Percentiles rank a stretch among this genome's conserved stretches.
These are phyloP conservation scores for Gymnoscelis rufifasciata DNA, from an alignment of 2,888 invertebrate species.

Conservation along the genomic window DNA sequence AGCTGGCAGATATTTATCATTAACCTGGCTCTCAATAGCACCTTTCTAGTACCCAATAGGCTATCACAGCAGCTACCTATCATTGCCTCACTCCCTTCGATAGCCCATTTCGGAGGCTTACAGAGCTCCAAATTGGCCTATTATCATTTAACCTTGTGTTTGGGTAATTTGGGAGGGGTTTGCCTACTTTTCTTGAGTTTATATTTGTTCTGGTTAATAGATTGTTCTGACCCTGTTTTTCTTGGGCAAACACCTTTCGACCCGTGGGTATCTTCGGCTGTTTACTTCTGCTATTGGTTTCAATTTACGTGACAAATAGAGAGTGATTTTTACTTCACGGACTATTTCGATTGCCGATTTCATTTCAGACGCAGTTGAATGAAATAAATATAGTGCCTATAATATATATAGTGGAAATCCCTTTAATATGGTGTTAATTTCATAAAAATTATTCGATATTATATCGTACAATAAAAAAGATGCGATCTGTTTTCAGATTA, in stretches of 20 bases:
- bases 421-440: too few species aligned
- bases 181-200: slow-evolving; percentile 20
- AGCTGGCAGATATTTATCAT: too few species aligned
- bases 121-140: slow-evolving; percentile 29
- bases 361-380: too few species aligned
- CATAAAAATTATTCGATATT: too few species aligned
- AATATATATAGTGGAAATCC: too few species aligned
- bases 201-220: slow-evolving; percentile 26
- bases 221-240: slow-evolving; percentile 16
- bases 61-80: slow-evolving; percentile 21
- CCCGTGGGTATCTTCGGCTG: background rate
- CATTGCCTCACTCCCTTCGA: slow-evolving; percentile 27
- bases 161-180: slow-evolving; percentile 20
- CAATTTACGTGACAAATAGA: too few species aligned
- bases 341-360: too few species aligned
- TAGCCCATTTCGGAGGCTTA: slow-evolving; percentile 27
- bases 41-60: slow-evolving; percentile 7
- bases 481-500: too few species aligned
- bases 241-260: slow-evolving; percentile 3
- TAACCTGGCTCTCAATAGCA: background rate
- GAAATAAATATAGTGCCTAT: too few species aligned
- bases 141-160: slow-evolving; percentile 32
- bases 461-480: too few species aligned
- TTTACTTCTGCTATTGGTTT: too few species aligned
- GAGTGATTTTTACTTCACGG: too few species aligned